phyloP scores from a whole-genome alignment of 2,888 invertebrate genomes.

The Carterocephalus palaemon region DNA sequence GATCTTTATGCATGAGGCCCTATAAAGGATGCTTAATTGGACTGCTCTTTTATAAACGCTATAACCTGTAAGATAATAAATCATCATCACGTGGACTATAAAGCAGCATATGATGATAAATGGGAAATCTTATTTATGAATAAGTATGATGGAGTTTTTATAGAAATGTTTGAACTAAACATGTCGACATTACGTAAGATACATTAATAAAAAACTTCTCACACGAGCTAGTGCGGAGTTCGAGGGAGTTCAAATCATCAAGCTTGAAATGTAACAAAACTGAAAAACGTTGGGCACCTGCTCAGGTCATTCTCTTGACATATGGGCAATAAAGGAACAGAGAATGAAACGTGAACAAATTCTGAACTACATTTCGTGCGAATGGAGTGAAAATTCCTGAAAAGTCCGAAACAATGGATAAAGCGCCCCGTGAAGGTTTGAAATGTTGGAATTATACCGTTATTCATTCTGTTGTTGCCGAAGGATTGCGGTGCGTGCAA shows the following conservation, averaged over 20 bases:
- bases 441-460: slow-evolving; percentile 28
- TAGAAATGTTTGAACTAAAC: slow-evolving; percentile 24
- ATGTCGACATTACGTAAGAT: slow-evolving; percentile 1
- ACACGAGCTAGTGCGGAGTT: too few species aligned
- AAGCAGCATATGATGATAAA: slow-evolving; percentile 38
- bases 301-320: too few species aligned
- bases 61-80: slow-evolving; percentile 50
- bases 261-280: too few species aligned
- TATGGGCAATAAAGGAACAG: too few species aligned
- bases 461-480: slow-evolving; percentile 41
- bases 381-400: slow-evolving; percentile 22
- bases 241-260: too few species aligned
- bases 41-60: slow-evolving; percentile 51
- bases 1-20: slow-evolving; percentile 70
- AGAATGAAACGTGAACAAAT: slow-evolving; percentile 3
- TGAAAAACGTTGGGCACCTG: too few species aligned
- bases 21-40: slow-evolving; percentile 68
- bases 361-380: slow-evolving; percentile 9
- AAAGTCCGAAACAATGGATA: slow-evolving; percentile 23
- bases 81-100: slow-evolving; percentile 51
- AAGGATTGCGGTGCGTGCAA: slow-evolving; percentile 35
- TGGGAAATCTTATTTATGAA: slow-evolving; percentile 31
- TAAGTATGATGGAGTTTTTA: slow-evolving; percentile 31
- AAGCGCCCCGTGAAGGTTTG: slow-evolving; percentile 15
- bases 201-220: slow-evolving; percentile 8